phyloP scores from a whole-genome alignment of 2,113 vertebrate genomes.

The Hypanus sabinus region DNA sequence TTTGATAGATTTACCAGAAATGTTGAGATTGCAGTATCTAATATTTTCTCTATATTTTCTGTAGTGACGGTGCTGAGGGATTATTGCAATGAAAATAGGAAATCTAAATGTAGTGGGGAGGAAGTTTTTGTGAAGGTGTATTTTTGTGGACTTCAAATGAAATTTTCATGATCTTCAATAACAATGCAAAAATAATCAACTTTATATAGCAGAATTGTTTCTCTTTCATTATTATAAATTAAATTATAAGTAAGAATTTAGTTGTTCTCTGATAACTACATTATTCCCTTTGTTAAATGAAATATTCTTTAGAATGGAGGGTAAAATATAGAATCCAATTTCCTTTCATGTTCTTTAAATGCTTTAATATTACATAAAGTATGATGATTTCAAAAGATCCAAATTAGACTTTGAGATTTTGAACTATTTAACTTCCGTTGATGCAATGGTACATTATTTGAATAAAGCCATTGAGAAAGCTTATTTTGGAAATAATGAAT shows the following conservation, averaged over 20 bases:
- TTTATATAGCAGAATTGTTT: background rate
- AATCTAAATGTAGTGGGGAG: background rate
- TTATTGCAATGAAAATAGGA: background rate
- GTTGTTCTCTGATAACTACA: background rate
- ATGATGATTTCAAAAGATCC: background rate
- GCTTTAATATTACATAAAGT: background rate
- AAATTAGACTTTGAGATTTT: background rate
- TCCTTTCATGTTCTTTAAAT: background rate
- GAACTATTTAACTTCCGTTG: background rate
- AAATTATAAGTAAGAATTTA: slow-evolving; percentile 25
- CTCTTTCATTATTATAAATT: background rate
- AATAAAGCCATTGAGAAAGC: background rate
- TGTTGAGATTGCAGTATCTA: background rate
- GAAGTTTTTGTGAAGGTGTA: background rate
- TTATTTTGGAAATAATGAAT: background rate
- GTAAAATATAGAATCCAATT: background rate
- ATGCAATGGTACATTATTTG: background rate
- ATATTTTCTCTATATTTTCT: background rate
- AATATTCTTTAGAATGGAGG: background rate
- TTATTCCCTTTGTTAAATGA: background rate
- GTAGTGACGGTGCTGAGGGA: background rate
- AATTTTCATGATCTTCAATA: background rate
- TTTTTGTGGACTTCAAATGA: background rate
- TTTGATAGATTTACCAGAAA: slow-evolving; percentile 7
- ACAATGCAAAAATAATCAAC: slow-evolving; percentile 27